Base-by-base conservation (phyloP, 1,140 invertebrate species). In the Hermatobates lingyangjiaoensis region DNA sequence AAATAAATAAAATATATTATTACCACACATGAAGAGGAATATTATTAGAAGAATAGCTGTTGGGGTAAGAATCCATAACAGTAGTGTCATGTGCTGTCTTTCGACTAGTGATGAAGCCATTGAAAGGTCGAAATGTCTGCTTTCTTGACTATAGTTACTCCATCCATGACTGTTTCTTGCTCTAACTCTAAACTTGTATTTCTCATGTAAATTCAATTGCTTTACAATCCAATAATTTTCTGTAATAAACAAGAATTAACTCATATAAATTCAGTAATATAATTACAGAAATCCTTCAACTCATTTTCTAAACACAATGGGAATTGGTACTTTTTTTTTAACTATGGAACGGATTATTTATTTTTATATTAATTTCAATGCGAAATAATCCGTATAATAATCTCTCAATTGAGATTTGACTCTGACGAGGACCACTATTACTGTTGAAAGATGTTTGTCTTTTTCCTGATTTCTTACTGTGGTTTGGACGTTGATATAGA, bases 121-220 rank as follows among this genome's bases (percentile, higher is more conserved):
- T 7, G 53, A 50, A 18, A 71, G 67, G 49, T 71, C 69, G 59
- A 69, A 70, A 54, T 63, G 59, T 65, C 71, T 59, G 59, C 81
- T 84, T 21, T 70, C 65, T 20, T 71, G 62, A 49, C 81, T 83
- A 78, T 80, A 91, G 14, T 65, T 63, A 34, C 79, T 73, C 59
- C 68, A 71, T n/a, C 89, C 90, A 63, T 84, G 79, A 15, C 69
- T 64, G 63, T 93, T 94, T 46, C 70, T 66, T 0, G 87, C 87
- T 34, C 78, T 72, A 18, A 87, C 85, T 3, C 82, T 72, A 62
- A 91, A 92, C 7, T 76, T 66, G 53, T 81, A 80, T 5, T 73
- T 73, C 1, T 75, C 65, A 59, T 65, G 61, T 3, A 59, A 54
- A 15, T 77, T 74, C 15, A 88, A 67, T 0, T 74, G 74, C 1